Conservation (phyloP, 2,113 vertebrate species). For the Narcine bancroftii region DNA sequence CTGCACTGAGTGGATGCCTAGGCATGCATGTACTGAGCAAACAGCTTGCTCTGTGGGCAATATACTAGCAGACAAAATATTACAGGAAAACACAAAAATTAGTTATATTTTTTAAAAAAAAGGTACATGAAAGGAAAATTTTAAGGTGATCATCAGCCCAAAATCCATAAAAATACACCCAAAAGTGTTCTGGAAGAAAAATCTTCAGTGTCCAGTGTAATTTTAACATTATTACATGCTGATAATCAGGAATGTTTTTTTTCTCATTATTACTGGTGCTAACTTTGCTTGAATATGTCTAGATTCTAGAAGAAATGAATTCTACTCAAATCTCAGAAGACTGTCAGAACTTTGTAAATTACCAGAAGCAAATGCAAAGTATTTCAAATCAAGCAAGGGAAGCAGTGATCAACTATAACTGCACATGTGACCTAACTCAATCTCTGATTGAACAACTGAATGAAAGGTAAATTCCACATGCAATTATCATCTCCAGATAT, state of each 20-base stretch:
- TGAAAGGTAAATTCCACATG: conserved; percentile 20
- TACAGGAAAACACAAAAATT: too few relatives aligned
- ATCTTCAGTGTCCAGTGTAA: too few relatives aligned
- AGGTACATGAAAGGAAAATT: too few relatives aligned
- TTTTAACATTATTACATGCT: not conserved
- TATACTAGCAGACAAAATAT: too few relatives aligned
- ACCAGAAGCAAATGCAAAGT: conserved; percentile 41
- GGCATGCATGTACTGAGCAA: too few relatives aligned
- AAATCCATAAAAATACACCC: too few relatives aligned
- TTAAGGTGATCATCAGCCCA: too few relatives aligned
- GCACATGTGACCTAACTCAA: conserved; percentile 41
- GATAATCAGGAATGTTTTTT: not conserved
- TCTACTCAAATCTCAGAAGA: conserved; percentile 21
- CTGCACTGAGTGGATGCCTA: too few relatives aligned
- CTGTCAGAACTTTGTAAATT: conserved; percentile 44
- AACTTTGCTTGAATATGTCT: conserved; percentile 28
- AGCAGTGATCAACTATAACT: conserved; percentile 38
- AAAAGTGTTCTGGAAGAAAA: too few relatives aligned
- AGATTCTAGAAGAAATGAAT: conserved; percentile 45
- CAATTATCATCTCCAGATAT: not conserved
- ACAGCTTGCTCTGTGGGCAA: too few relatives aligned
- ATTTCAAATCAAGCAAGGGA: not conserved
- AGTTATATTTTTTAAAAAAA: too few relatives aligned
- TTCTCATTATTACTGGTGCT: not conserved
- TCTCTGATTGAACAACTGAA: not conserved